Base-by-base conservation (phyloP, 1,140 invertebrate species). In the Drosophila dunni region DNA sequence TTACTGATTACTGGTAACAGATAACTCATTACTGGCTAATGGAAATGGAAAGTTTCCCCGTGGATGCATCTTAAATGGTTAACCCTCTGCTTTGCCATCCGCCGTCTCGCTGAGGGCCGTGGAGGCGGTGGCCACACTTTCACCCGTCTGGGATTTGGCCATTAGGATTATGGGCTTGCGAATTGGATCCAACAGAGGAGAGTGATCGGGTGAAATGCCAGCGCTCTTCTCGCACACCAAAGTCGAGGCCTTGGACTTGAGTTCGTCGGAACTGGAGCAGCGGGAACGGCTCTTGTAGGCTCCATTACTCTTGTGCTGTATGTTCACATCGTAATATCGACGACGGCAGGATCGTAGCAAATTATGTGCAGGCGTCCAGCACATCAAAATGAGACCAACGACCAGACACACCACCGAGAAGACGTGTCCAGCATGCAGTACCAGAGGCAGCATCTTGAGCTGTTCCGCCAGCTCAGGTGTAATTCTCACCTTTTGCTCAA, bases 401-500 rank as follows among this genome's bases (percentile, higher is more conserved):
- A 77, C 78, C 58, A 92, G 64, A 24, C 80, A 76, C 5, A 92
- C 7, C 0, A 81, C 88, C 2, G 91, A 88, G 54, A 90, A 82
- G 4, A 92, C 91, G 34, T 92, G 91, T 0, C 92, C 92, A 0
- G 72, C 69, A 7, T 79, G 40, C 29, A 90, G 63, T 2, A 91
- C 76, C 8, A 79, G 20, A 0, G 89, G 81, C 9, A 92, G 63
- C 3, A 91, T 36, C 56, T 85, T 91, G 8, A 92, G 44, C 20
- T 92, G 90, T 11, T 93, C 92, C 0, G 93, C 92, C 42, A 95
- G 79, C 0, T 94, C 92, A 0, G 94, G 93, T 5, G 93, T 93
- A 1, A 96, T 93, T 11, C 92, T 90, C 0, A 95, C 95, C 44
- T 94, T 93, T 78, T 97, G 94, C 65, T 95, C 94, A 76, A 97